phyloP scores from a whole-genome alignment of 2,797 vertebrate species.

The Ctenopoma multispine region DNA sequence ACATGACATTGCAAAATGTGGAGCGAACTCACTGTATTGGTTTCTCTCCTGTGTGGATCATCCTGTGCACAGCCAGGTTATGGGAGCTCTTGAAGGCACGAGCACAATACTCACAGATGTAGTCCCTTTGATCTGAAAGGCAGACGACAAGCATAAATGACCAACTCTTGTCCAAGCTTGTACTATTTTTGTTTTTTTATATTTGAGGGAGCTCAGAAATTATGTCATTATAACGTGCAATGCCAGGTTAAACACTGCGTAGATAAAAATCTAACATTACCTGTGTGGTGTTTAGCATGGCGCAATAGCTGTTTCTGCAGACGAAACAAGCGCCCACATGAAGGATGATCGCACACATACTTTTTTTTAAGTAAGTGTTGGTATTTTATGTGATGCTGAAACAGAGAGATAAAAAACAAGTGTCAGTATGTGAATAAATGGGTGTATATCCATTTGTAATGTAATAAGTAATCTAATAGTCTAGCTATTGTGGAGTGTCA shows the following conservation, averaged over 20 bases:
- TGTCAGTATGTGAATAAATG: not conserved
- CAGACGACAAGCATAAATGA: not conserved
- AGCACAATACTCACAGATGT: slow-evolving; percentile 95
- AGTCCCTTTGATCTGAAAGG: slow-evolving; percentile 92
- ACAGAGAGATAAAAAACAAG: slow-evolving; percentile 12
- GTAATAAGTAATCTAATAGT: not conserved
- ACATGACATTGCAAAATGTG: not conserved
- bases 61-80: slow-evolving; percentile 93
- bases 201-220: not conserved
- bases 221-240: accelerated
- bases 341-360: slow-evolving; percentile 94
- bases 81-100: slow-evolving; percentile 95
- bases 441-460: not conserved
- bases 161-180: not conserved
- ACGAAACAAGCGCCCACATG: slow-evolving; percentile 94
- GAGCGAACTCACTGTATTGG: slow-evolving; percentile 89
- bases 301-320: slow-evolving; percentile 95
- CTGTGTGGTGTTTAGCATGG: slow-evolving; percentile 96
- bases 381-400: slow-evolving; percentile 96
- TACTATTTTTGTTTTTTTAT: too few species aligned
- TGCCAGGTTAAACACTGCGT: not conserved
- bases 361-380: slow-evolving; percentile 97
- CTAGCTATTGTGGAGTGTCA: not conserved
- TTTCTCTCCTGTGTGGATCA: slow-evolving; percentile 97
- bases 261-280: slow-evolving; percentile 64